Evolutionary conservation across 2,113 vertebrate species (phyloP).

Genomic region (Anarhynchus alexandrinus): DNA sequence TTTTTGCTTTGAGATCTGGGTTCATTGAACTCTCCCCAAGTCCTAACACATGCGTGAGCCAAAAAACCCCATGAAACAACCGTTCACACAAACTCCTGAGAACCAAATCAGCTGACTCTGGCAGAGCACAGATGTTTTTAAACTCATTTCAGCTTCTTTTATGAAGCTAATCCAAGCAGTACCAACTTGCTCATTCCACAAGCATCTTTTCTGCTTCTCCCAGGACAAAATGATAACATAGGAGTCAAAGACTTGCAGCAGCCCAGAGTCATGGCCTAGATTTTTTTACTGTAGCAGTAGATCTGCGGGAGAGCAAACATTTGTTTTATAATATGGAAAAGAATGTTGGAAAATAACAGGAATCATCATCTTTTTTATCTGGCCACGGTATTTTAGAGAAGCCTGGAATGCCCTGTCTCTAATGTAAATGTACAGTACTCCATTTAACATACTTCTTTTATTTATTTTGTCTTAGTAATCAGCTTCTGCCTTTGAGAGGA

Average conservation of each 20-base stretch:
- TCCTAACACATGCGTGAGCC: background rate
- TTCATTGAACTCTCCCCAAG: slow-evolving; percentile 29
- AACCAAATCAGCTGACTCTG: slow-evolving; percentile 40
- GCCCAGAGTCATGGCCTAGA: background rate
- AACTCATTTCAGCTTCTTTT: slow-evolving; percentile 40
- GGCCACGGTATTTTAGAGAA: background rate
- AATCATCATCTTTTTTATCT: background rate
- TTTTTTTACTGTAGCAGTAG: background rate
- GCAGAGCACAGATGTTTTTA: slow-evolving; percentile 38
- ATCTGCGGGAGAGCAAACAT: background rate
- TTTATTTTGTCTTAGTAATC: slow-evolving; percentile 31
- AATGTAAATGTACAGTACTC: background rate
- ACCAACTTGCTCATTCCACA: slow-evolving; percentile 31
- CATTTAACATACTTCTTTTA: slow-evolving; percentile 1
- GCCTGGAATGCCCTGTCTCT: background rate
- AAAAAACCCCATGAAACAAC: background rate
- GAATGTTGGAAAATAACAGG: background rate
- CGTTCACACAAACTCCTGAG: slow-evolving; percentile 18
- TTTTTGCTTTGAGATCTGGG: background rate
- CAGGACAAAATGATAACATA: slow-evolving; percentile 12
- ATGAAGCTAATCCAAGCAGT: slow-evolving; percentile 54
- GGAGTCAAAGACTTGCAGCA: background rate
- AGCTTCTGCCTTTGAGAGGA: slow-evolving; percentile 29
- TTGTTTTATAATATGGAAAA: background rate
- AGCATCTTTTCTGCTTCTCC: slow-evolving; percentile 29